A percentile compares a stretch with the other conserved stretches of the same genome.
Evolutionary conservation across 2,113 vertebrate genomes (phyloP).

Genomic region (Drymodes brunneopygia): DNA sequence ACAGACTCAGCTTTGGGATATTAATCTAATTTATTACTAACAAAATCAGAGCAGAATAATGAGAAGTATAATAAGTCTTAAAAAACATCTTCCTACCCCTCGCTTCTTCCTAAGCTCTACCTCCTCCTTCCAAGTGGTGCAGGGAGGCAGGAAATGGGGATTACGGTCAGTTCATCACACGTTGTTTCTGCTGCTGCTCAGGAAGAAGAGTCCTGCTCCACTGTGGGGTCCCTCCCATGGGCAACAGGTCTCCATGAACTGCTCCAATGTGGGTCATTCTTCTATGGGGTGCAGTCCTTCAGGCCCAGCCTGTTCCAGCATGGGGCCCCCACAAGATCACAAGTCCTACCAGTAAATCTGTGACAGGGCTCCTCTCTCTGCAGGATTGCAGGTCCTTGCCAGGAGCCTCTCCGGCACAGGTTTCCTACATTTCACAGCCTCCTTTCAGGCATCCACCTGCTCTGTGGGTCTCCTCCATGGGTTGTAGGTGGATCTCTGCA

Average conservation of each 20-base stretch:
- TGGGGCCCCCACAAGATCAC: neutral
- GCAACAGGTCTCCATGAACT: neutral
- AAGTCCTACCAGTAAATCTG: neutral
- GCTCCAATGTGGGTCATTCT: neutral
- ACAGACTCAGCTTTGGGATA: neutral
- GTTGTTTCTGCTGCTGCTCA: neutral
- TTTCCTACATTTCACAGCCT: neutral
- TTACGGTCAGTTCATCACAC: neutral
- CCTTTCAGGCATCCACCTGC: neutral
- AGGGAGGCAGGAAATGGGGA: too few species aligned
- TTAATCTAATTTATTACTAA: neutral
- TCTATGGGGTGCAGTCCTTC: neutral
- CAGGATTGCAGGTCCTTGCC: neutral
- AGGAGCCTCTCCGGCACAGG: neutral
- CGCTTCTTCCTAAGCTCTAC: neutral
- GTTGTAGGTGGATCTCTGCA: neutral
- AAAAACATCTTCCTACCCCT: neutral
- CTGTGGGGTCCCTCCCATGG: neutral
- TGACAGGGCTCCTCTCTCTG: too few species aligned
- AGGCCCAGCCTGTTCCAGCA: neutral
- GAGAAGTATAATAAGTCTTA: neutral
- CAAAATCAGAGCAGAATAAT: neutral
- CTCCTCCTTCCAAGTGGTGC: fast-evolving
- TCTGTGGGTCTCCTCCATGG: fast-evolving
- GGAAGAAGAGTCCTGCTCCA: neutral